Conservation (phyloP, 2,797 vertebrate species). For the Chaetophractus vellerosus region DNA sequence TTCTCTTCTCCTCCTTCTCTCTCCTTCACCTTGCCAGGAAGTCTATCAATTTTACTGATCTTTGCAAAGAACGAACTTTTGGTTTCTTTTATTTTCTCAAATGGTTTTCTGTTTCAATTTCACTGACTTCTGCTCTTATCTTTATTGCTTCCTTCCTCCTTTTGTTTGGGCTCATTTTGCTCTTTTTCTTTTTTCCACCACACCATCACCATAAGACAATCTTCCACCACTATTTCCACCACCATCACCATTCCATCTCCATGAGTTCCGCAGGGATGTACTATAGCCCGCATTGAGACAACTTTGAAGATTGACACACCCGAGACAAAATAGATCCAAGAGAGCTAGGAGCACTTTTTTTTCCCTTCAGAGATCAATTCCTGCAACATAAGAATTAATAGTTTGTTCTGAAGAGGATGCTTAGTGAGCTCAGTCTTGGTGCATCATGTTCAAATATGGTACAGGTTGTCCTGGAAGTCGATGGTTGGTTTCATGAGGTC, state of each 20-base stretch:
- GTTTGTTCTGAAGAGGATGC: neutral
- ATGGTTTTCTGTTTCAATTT: too few relatives aligned
- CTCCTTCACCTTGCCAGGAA: neutral
- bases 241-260: neutral
- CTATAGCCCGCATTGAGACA: neutral
- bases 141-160: too few relatives aligned
- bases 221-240: neutral
- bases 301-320: neutral
- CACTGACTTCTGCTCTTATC: too few relatives aligned
- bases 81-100: too few relatives aligned
- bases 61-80: too few relatives aligned
- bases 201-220: neutral
- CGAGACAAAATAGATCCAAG: neutral
- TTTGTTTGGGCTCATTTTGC: too few relatives aligned
- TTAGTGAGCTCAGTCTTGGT: neutral
- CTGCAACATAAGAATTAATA: conserved; percentile 20
- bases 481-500: conserved; percentile 21
- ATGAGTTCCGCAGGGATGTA: neutral
- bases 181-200: neutral
- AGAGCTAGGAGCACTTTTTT: neutral
- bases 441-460: neutral
- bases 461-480: neutral
- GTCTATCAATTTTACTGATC: too few relatives aligned
- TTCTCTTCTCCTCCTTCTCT: neutral
- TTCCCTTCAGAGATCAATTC: conserved; percentile 26